A percentile compares a stretch with the other conserved stretches of the same genome.
Evolutionary conservation across 2,888 invertebrate species (phyloP).

Genomic region (Lasioglossum lativentre): DNA sequence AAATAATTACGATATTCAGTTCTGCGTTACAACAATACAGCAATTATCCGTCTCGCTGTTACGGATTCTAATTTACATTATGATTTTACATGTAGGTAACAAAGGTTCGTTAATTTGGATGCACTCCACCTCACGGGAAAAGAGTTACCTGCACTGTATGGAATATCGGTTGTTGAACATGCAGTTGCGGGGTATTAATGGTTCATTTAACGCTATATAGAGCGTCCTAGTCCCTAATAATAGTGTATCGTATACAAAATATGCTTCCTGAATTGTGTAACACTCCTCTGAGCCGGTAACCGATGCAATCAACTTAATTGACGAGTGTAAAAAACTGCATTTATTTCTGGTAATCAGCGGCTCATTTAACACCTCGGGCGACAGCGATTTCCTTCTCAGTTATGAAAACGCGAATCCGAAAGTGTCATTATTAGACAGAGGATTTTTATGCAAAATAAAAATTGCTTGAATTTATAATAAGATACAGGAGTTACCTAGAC

Average conservation of each 20-base stretch:
- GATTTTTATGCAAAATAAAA: too few relatives aligned
- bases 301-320: constrained; percentile 5
- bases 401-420: background rate
- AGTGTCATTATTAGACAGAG: background rate
- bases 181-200: background rate
- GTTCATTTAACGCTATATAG: constrained; percentile 10
- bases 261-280: constrained; percentile 11
- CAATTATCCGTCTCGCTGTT: background rate
- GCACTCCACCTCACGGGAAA: background rate
- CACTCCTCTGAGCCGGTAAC: background rate
- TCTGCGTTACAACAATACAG: background rate
- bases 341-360: background rate
- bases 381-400: background rate
- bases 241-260: background rate
- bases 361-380: background rate
- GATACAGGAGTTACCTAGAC: too few relatives aligned
- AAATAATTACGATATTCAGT: background rate
- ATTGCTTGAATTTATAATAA: too few relatives aligned
- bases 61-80: background rate
- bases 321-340: background rate
- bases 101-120: background rate
- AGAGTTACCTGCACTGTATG: background rate
- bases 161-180: background rate
- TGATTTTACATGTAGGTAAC: constrained; percentile 13
- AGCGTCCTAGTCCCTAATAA: background rate